Percentiles rank a stretch among this genome's conserved stretches.
Evolutionary conservation across 1,140 invertebrate genomes (phyloP).

Genomic region (Tribolium madens): DNA sequence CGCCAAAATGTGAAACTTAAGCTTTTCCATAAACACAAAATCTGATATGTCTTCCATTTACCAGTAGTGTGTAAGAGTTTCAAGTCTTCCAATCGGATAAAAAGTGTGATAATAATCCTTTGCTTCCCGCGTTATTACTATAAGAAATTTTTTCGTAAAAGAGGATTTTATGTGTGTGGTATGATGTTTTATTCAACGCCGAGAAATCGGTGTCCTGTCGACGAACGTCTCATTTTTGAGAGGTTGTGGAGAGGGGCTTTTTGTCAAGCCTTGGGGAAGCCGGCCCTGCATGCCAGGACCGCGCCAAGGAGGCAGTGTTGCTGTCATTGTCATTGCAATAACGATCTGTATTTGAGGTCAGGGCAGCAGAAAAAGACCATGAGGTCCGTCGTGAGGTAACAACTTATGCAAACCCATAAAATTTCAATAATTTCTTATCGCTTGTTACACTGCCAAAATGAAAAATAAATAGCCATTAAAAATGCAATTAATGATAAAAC

Average conservation of each 20-base stretch:
- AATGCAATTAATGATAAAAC: too few species aligned
- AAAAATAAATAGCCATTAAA: too few species aligned
- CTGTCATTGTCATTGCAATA: conserved; percentile 63
- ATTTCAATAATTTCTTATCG: neutral
- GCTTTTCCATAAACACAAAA: conserved; percentile 58
- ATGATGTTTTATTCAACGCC: conserved; percentile 53
- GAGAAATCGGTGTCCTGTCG: conserved; percentile 64
- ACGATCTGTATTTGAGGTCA: conserved; percentile 56
- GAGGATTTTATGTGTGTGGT: neutral
- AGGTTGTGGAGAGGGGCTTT: conserved; percentile 74
- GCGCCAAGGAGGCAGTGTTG: conserved; percentile 64
- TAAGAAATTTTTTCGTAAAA: neutral
- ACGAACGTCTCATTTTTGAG: conserved; percentile 72
- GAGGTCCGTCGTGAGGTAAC: conserved; percentile 74
- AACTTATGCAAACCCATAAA: neutral
- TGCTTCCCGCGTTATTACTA: conserved; percentile 39
- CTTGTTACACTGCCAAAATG: too few species aligned
- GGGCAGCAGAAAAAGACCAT: conserved; percentile 60
- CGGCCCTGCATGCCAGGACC: conserved; percentile 59
- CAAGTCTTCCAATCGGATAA: conserved; percentile 58
- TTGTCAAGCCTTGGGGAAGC: conserved; percentile 64
- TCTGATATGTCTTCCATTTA: conserved; percentile 65
- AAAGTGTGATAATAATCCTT: conserved; percentile 48
- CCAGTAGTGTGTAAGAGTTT: conserved; percentile 40
- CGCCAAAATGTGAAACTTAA: conserved; percentile 29